Percentiles rank a stretch among this genome's conserved stretches.
These are phyloP conservation scores for Fragum fragum DNA, from an alignment of 2,888 invertebrate genomes.

Conservation along the genomic window DNA sequence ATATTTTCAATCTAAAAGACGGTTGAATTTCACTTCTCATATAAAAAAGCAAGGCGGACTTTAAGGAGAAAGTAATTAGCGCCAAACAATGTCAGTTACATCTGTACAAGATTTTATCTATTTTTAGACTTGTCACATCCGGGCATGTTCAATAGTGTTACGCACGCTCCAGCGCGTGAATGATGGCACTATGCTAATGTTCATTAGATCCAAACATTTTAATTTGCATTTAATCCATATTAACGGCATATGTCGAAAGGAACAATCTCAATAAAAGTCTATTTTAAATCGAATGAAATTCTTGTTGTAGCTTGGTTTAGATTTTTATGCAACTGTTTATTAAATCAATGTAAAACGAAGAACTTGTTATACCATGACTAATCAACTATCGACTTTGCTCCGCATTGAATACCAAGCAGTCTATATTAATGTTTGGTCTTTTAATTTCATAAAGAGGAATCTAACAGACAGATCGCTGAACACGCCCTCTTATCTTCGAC, in stretches of 20 bases:
- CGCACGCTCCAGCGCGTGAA: constrained; percentile 32
- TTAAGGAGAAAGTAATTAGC: constrained; percentile 1
- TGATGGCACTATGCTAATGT: constrained; percentile 27
- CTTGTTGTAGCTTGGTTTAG: not conserved
- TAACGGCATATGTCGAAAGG: constrained; percentile 35
- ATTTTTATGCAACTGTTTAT: not conserved
- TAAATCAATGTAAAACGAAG: too few species aligned
- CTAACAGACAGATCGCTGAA: too few species aligned
- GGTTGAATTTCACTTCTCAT: too few species aligned
- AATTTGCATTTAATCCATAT: constrained; percentile 47
- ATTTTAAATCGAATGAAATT: constrained; percentile 14
- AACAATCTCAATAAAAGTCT: constrained; percentile 20
- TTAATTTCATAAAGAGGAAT: too few species aligned
- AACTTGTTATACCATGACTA: too few species aligned
- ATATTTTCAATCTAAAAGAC: too few species aligned
- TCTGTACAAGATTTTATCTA: constrained; percentile 45
- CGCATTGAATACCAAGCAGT: too few species aligned
- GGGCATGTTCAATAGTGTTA: constrained; percentile 4
- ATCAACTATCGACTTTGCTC: too few species aligned
- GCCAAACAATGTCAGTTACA: constrained; percentile 19
- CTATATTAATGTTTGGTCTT: too few species aligned
- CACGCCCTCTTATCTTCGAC: too few species aligned
- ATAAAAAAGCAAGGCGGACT: not conserved
- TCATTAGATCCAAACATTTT: constrained; percentile 24
- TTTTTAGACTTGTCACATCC: constrained; percentile 41